Evolutionary conservation across 2,888 invertebrate genomes (phyloP).

Genomic region (Branchellion lobata): DNA sequence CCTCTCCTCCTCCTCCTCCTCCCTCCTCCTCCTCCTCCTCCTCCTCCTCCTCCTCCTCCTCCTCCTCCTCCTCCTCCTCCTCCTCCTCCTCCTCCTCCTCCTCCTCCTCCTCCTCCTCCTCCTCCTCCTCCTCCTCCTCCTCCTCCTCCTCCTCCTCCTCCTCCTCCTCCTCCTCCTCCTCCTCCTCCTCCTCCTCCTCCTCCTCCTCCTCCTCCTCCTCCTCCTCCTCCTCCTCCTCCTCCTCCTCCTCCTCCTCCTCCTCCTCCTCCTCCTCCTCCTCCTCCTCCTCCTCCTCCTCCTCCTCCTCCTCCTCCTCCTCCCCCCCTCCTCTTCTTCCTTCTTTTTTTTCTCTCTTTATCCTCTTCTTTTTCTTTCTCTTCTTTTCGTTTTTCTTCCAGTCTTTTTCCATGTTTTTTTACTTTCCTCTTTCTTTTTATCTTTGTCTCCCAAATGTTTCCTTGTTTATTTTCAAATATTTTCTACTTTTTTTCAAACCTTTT

Average conservation of each 20-base stretch:
- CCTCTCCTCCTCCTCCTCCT: constrained; percentile 7
- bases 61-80: neutral
- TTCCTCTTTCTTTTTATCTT: too few relatives aligned
- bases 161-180: neutral
- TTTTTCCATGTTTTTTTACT: too few relatives aligned
- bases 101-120: neutral
- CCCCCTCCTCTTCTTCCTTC: too few relatives aligned
- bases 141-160: neutral
- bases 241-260: neutral
- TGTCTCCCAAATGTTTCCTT: too few relatives aligned
- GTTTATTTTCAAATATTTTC: too few relatives aligned
- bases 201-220: neutral
- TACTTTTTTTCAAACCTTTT: too few relatives aligned
- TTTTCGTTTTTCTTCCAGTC: too few relatives aligned
- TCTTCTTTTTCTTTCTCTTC: too few relatives aligned
- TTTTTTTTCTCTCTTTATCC: too few relatives aligned
- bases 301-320: too few relatives aligned
- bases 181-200: neutral
- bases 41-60: neutral
- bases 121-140: neutral
- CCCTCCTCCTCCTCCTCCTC: neutral
- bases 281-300: too few relatives aligned
- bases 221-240: neutral
- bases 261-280: too few relatives aligned
- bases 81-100: neutral